A percentile compares a stretch with the other conserved stretches of the same genome.
Conservation (phyloP, 2,888 invertebrate species). For the Andrena minutula region DNA sequence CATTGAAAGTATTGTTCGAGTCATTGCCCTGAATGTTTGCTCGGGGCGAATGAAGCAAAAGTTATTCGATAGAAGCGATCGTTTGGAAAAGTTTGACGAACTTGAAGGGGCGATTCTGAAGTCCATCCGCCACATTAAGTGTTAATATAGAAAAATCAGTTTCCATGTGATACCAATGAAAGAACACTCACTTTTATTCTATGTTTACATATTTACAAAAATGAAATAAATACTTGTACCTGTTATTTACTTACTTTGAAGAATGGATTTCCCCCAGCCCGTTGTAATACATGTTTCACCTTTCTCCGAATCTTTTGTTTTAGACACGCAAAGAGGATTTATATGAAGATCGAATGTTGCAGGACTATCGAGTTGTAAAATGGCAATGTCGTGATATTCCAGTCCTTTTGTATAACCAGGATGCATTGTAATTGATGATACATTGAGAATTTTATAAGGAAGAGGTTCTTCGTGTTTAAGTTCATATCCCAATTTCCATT, state of each 20-base stretch:
- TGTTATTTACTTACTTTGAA: conserved; percentile 88
- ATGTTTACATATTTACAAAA: neutral
- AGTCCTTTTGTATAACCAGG: conserved; percentile 89
- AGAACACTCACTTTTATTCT: neutral
- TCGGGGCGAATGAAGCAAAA: too few relatives aligned
- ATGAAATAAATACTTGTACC: neutral
- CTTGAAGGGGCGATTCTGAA: too few relatives aligned
- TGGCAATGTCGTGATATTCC: conserved; percentile 89
- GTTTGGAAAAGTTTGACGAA: too few relatives aligned
- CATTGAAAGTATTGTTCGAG: too few relatives aligned
- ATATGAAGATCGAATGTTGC: conserved; percentile 89
- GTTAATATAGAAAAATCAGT: too few relatives aligned
- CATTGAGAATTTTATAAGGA: conserved; percentile 92
- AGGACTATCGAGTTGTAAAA: conserved; percentile 88
- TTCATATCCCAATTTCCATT: conserved; percentile 93
- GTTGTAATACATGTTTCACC: conserved; percentile 89
- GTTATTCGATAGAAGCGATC: too few relatives aligned
- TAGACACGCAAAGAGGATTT: conserved; percentile 90
- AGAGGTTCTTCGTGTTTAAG: conserved; percentile 89
- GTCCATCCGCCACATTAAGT: too few relatives aligned
- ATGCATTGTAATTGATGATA: conserved; percentile 89
- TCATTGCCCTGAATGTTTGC: too few relatives aligned
- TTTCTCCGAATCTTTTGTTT: conserved; percentile 69
- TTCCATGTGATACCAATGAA: neutral
- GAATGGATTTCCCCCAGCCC: conserved; percentile 93